Percentiles rank a stretch among this genome's conserved stretches.
Conservation (phyloP, 2,797 vertebrate species). For the Sebastes kiyomatsui region DNA sequence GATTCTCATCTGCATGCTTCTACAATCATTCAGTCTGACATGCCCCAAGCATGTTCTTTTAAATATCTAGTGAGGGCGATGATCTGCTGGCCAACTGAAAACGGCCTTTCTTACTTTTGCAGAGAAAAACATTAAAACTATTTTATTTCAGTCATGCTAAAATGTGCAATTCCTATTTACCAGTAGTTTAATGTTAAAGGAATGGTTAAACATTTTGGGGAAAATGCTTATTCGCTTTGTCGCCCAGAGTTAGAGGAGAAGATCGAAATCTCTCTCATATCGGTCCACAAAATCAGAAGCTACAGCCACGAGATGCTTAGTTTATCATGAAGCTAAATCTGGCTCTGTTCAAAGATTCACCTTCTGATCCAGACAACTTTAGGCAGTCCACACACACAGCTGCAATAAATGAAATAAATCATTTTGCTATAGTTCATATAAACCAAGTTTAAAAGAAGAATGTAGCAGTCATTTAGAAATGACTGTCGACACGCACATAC, state of each 20-base stretch:
- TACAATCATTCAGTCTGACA: not conserved
- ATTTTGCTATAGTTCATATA: no score
- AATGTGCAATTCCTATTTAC: not conserved
- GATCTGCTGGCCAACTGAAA: not conserved
- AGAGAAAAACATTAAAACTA: not conserved
- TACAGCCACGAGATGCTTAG: not conserved
- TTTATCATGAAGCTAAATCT: not conserved
- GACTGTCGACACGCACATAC: no score
- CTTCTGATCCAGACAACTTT: not conserved
- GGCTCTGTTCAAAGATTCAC: no score
- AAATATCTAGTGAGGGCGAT: not conserved
- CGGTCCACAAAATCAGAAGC: not conserved
- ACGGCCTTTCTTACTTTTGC: not conserved
- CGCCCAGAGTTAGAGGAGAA: not conserved
- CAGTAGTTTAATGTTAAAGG: not conserved
- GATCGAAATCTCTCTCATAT: not conserved
- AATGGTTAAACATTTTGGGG: not conserved
- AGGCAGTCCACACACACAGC: not conserved
- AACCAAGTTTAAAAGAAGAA: no score
- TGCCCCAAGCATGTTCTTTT: not conserved
- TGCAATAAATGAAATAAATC: no score
- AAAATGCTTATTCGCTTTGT: not conserved
- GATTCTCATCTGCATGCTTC: not conserved
- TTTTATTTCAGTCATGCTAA: not conserved
- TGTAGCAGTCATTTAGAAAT: no score